These are phyloP conservation scores for Tetanocera ferruginea DNA, from an alignment of 2,888 invertebrate genomes.

Conservation along the genomic window DNA sequence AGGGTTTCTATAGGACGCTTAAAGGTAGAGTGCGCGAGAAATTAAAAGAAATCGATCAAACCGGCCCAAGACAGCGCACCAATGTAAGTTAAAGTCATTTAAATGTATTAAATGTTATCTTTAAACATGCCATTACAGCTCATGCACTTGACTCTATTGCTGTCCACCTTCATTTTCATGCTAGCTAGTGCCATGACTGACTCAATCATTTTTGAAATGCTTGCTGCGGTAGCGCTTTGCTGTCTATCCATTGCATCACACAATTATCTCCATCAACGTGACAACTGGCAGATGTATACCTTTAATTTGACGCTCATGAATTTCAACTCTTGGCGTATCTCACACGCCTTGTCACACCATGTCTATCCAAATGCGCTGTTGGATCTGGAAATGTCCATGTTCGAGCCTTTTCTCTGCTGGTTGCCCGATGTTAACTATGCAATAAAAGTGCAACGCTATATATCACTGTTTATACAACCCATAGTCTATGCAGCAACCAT, in stretches of 20 bases:
- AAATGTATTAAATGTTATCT: background rate
- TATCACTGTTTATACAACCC: conserved; percentile 72
- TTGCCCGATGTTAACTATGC: conserved; percentile 73
- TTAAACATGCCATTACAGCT: conserved; percentile 47
- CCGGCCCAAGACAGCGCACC: conserved; percentile 40
- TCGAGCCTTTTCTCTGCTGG: conserved; percentile 78
- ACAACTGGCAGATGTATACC: conserved; percentile 83
- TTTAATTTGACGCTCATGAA: conserved; percentile 78
- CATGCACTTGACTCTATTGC: conserved; percentile 59
- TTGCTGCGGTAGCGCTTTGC: conserved; percentile 74
- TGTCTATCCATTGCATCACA: conserved; percentile 76
- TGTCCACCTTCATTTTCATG: conserved; percentile 59
- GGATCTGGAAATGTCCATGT: conserved; percentile 78
- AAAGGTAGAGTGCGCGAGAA: conserved; percentile 74
- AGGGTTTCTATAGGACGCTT: conserved; percentile 81
- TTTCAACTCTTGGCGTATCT: conserved; percentile 78
- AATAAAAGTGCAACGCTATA: conserved; percentile 70
- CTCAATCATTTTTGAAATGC: conserved; percentile 53
- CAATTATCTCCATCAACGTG: conserved; percentile 82
- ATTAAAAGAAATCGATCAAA: conserved; percentile 72
- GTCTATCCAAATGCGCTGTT: conserved; percentile 81
- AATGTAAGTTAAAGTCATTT: conserved; percentile 39
- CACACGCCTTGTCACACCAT: conserved; percentile 84
- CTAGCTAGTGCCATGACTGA: conserved; percentile 60
- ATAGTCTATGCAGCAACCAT: conserved; percentile 53